A percentile compares a stretch with the other conserved stretches of the same genome.
phyloP scores from a whole-genome alignment of 1,140 invertebrate genomes.

The Pararge aegeria region DNA sequence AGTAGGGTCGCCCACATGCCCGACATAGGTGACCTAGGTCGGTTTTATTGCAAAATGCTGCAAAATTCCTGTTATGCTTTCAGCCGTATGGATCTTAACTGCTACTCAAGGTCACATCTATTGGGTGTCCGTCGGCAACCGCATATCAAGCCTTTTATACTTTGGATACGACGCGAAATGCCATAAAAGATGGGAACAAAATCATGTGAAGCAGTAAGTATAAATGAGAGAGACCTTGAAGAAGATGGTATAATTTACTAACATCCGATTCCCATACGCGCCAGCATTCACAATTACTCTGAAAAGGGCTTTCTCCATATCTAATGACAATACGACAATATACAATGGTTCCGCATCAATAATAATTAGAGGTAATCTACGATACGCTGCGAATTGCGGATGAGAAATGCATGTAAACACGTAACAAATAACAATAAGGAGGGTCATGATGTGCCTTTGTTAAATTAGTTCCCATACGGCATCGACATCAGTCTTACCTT shows the following conservation, averaged over 20 bases:
- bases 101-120: too few species aligned
- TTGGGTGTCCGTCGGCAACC: too few species aligned
- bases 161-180: not conserved
- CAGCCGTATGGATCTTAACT: too few species aligned
- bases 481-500: too few species aligned
- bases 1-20: too few species aligned
- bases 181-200: not conserved
- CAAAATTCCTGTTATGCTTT: too few species aligned
- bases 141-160: too few species aligned
- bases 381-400: not conserved
- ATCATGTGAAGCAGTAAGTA: not conserved
- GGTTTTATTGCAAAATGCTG: too few species aligned
- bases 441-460: not conserved
- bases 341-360: conserved; percentile 46
- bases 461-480: not conserved
- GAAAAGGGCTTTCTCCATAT: conserved; percentile 40
- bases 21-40: too few species aligned
- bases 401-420: not conserved
- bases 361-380: conserved; percentile 27
- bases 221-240: conserved; percentile 3
- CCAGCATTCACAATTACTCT: conserved; percentile 29
- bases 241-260: conserved; percentile 5
- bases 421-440: not conserved
- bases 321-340: conserved; percentile 31
- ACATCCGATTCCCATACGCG: conserved; percentile 32